Evolutionary conservation across 1,140 invertebrate species (phyloP).

Genomic region (Diorhabda sublineata): DNA sequence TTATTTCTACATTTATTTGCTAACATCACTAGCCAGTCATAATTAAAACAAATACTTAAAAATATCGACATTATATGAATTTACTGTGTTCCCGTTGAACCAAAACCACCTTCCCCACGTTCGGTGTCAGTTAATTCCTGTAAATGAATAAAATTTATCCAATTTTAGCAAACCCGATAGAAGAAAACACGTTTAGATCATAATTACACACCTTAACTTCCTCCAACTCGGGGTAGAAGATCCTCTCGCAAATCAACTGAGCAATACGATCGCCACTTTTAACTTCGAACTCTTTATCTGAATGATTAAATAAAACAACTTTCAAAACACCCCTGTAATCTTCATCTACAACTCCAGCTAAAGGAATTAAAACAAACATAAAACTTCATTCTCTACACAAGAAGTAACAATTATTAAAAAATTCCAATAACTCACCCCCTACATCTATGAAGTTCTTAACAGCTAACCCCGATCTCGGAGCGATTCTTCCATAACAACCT

Average conservation of each 20-base stretch:
- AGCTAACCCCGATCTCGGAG: slow-evolving; percentile 93
- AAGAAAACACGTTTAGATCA: neutral
- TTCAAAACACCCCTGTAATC: slow-evolving; percentile 93
- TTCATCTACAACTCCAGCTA: slow-evolving; percentile 89
- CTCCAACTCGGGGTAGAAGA: slow-evolving; percentile 77
- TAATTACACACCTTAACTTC: slow-evolving; percentile 57
- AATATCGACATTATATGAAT: neutral
- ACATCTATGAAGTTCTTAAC: slow-evolving; percentile 96
- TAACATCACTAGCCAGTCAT: too few relatives aligned
- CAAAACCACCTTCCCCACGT: slow-evolving; percentile 78
- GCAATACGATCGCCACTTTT: slow-evolving; percentile 89
- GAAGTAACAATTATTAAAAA: neutral
- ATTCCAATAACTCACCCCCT: slow-evolving; percentile 59
- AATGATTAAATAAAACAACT: slow-evolving; percentile 92
- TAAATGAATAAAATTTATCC: neutral
- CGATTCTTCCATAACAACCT: slow-evolving; percentile 92
- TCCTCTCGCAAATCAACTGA: slow-evolving; percentile 93
- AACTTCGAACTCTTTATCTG: slow-evolving; percentile 73
- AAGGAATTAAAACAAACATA: slow-evolving; percentile 4
- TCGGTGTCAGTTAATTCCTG: slow-evolving; percentile 65
- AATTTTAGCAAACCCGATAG: neutral
- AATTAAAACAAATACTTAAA: too few relatives aligned
- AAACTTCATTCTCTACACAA: neutral
- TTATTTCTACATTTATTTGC: too few relatives aligned
- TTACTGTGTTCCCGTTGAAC: slow-evolving; percentile 73